Conservation (phyloP, 2,888 invertebrate species). For the Perizoma affinitatum region DNA sequence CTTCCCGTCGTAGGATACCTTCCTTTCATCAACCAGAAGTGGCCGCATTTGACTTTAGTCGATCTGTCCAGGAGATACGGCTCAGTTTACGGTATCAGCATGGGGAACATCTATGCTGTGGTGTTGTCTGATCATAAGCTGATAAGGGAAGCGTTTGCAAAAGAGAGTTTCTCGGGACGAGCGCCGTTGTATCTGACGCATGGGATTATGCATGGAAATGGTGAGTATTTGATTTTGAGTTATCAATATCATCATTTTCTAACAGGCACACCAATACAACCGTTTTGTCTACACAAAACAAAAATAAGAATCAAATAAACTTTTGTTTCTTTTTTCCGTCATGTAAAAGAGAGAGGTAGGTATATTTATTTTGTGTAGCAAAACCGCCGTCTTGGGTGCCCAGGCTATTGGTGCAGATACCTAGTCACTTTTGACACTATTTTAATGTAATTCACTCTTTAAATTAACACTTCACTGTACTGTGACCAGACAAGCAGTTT, state of each 20-base stretch:
- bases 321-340: too few relatives aligned
- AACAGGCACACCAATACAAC: too few relatives aligned
- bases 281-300: too few relatives aligned
- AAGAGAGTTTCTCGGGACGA: constrained; percentile 89
- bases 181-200: constrained; percentile 93
- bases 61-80: constrained; percentile 88
- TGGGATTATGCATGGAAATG: constrained; percentile 94
- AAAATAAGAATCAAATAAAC: too few relatives aligned
- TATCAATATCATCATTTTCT: neutral
- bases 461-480: neutral
- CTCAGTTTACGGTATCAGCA: constrained; percentile 87
- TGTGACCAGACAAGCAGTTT: constrained; percentile 3
- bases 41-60: constrained; percentile 89
- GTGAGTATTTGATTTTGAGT: constrained; percentile 77
- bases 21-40: constrained; percentile 86
- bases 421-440: too few relatives aligned
- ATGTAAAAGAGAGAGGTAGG: too few relatives aligned
- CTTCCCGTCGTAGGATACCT: constrained; percentile 92
- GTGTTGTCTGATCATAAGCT: constrained; percentile 90
- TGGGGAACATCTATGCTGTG: constrained; percentile 91
- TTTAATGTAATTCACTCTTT: too few relatives aligned
- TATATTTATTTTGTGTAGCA: too few relatives aligned
- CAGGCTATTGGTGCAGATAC: too few relatives aligned
- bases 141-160: constrained; percentile 89
- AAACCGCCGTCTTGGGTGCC: too few relatives aligned